Evolutionary conservation across 2,113 vertebrate species (phyloP).

Genomic region (Neolamprologus devosi): DNA sequence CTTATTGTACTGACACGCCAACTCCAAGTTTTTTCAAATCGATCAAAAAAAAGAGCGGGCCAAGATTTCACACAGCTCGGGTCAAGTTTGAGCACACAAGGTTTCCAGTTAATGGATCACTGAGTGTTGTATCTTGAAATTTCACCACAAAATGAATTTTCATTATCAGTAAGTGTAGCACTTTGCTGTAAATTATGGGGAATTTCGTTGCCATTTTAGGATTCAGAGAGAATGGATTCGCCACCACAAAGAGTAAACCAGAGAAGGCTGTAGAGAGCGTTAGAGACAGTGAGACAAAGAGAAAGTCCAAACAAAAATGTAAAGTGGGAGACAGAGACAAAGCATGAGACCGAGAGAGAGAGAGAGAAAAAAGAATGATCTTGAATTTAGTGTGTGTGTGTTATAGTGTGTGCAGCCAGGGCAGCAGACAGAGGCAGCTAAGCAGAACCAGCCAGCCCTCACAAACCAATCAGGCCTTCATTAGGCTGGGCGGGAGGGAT

Average conservation of each 20-base stretch:
- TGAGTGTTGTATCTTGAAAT: conserved; percentile 4
- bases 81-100: conserved; percentile 4
- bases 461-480: conserved; percentile 83
- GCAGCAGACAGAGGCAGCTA: conserved; percentile 74
- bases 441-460: conserved; percentile 81
- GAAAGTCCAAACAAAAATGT: conserved; percentile 21
- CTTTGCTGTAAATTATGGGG: conserved; percentile 29
- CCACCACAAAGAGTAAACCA: background rate
- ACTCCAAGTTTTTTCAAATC: background rate
- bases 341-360: conserved; percentile 13
- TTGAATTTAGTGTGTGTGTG: conserved; percentile 59
- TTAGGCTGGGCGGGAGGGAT: conserved; percentile 78
- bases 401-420: conserved; percentile 63
- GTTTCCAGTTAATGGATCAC: background rate
- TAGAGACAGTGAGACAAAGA: background rate
- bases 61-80: background rate
- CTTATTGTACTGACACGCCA: background rate
- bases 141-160: conserved; percentile 17
- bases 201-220: conserved; percentile 28
- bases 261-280: background rate
- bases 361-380: conserved; percentile 58
- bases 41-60: background rate
- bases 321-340: conserved; percentile 38
- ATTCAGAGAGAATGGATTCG: conserved; percentile 10
- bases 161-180: conserved; percentile 25